Evolutionary conservation across 2,113 vertebrate genomes (phyloP).

Genomic region (Paracanthobrama guichenoti): DNA sequence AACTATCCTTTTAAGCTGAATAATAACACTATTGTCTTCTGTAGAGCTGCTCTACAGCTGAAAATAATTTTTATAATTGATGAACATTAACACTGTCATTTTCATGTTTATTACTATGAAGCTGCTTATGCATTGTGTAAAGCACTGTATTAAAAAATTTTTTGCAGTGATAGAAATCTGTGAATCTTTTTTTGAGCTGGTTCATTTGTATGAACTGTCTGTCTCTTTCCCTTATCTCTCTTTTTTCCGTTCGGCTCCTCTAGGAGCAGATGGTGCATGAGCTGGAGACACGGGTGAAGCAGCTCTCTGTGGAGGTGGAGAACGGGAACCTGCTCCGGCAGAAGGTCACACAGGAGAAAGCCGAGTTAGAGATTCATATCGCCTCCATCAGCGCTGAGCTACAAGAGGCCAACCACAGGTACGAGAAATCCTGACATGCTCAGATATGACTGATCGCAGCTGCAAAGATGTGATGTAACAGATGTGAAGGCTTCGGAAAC

Average conservation of each 20-base stretch:
- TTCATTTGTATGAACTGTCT: neutral
- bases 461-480: neutral
- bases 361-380: slow-evolving; percentile 80
- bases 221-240: neutral
- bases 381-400: slow-evolving; percentile 77
- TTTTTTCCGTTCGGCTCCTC: slow-evolving; percentile 42
- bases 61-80: too few relatives aligned
- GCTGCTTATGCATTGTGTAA: too few relatives aligned
- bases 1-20: too few relatives aligned
- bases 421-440: neutral
- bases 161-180: too few relatives aligned
- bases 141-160: too few relatives aligned
- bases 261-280: slow-evolving; percentile 84
- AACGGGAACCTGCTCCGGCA: slow-evolving; percentile 81
- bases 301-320: slow-evolving; percentile 86
- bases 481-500: neutral
- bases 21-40: too few relatives aligned
- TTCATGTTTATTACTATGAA: too few relatives aligned
- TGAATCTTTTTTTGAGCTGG: too few relatives aligned
- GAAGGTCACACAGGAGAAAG: slow-evolving; percentile 86
- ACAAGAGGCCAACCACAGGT: slow-evolving; percentile 86
- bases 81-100: too few relatives aligned
- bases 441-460: neutral
- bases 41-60: too few relatives aligned
- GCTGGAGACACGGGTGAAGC: slow-evolving; percentile 86